Conservation (phyloP, 1,140 invertebrate genomes). For the Neelides sp. region DNA sequence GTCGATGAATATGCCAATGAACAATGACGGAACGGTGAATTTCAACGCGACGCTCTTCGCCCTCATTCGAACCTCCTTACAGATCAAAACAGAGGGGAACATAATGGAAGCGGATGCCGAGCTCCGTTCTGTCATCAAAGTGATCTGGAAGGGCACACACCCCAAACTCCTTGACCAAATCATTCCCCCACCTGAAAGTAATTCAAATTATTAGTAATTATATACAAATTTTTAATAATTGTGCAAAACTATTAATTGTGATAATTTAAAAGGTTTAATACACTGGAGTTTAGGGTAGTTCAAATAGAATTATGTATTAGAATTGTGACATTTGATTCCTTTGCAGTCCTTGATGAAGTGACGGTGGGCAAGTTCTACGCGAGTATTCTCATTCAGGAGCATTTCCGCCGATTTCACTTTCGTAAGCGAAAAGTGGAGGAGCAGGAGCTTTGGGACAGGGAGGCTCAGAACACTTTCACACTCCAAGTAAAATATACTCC, state of each 20-base stretch:
- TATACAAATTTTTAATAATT: no score
- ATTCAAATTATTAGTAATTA: no score
- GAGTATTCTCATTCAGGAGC: conserved; percentile 99
- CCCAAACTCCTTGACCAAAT: conserved; percentile 93
- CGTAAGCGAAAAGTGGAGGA: conserved; percentile 84
- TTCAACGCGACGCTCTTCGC: conserved; percentile 99
- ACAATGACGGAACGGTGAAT: conserved; percentile 95
- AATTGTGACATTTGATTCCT: not conserved
- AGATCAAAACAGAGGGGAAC: conserved; percentile 95
- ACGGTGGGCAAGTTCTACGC: conserved; percentile 99
- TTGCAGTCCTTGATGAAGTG: conserved; percentile 91
- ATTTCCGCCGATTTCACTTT: conserved; percentile 97
- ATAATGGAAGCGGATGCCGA: conserved; percentile 94
- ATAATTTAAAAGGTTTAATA: no score
- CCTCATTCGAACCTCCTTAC: conserved; percentile 88
- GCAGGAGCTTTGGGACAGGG: conserved; percentile 42
- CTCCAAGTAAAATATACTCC: conserved; percentile 44
- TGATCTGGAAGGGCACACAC: conserved; percentile 97
- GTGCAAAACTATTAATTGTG: not conserved
- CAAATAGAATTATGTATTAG: not conserved
- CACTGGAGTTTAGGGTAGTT: not conserved
- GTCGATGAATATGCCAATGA: conserved; percentile 99
- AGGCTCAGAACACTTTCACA: conserved; percentile 58
- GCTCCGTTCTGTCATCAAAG: conserved; percentile 85
- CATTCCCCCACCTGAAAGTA: conserved; percentile 86